Evolutionary conservation across 2,113 vertebrate species (phyloP).

Genomic region (Polyodon spathula): DNA sequence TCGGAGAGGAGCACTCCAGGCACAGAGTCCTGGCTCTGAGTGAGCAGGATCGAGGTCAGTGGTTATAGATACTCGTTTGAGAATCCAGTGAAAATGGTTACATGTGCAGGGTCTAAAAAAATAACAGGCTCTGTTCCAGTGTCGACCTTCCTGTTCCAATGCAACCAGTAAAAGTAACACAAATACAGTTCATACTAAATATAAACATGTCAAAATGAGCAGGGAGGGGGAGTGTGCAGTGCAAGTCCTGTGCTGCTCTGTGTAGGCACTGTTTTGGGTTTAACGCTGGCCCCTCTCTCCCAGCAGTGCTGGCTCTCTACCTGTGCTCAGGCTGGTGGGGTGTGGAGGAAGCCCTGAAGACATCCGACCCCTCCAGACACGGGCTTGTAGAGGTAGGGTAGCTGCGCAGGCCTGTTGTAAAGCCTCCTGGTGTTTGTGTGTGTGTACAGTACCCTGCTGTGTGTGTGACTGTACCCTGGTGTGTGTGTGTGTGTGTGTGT

Average conservation of each 20-base stretch:
- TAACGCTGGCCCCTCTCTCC: constrained; percentile 5
- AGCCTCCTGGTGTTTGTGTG: no score
- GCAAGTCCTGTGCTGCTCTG: constrained; percentile 4
- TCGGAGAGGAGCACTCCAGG: constrained; percentile 34
- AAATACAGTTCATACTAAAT: no score
- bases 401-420: not conserved
- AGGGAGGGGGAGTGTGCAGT: no score
- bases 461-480: constrained; percentile 61
- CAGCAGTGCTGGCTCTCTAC: constrained; percentile 70
- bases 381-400: constrained; percentile 62
- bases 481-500: constrained; percentile 71
- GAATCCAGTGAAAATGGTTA: no score
- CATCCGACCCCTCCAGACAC: constrained; percentile 53
- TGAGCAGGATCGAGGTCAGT: constrained; percentile 40
- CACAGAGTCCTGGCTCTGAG: constrained; percentile 37
- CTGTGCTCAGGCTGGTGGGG: constrained; percentile 67
- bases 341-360: constrained; percentile 64
- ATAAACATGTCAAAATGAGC: no score
- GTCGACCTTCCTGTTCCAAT: no score
- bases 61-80: no score
- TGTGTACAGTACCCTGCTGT: constrained; percentile 14
- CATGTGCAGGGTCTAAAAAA: no score
- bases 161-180: no score
- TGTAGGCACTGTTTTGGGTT: not conserved
- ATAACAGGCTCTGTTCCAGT: no score